Evolutionary conservation across 2,888 invertebrate genomes (phyloP), one percentile per base, ranked within the genome.

Genomic region (Xestia ashworthii): DNA sequence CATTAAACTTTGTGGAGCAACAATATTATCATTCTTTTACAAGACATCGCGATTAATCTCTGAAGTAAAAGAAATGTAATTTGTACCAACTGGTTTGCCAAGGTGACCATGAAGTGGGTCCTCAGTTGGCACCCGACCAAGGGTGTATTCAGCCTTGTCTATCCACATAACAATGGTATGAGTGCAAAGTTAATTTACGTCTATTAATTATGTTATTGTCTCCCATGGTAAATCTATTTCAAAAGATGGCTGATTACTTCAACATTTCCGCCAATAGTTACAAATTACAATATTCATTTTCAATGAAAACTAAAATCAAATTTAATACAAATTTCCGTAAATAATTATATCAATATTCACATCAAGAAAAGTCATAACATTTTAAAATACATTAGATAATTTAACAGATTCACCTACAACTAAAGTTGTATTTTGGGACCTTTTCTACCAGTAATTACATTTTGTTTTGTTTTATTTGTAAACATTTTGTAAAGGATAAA

Each of bases 51-150:
- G 38, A 38, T 75, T 46, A 71, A 50, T 68, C 55, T 60, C n/a
- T 72, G 64, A 67, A 71, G n/a, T 41, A 55, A 73, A 76, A 76
- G 46, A 78, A 86, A 73, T 74, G 55, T 73, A 80, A 67, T 50
- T 62, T 5, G 46, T 50, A 71, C 0, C 41, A 58, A 62, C 65
- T 66, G 55, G 69, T 48, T 83, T 58, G 48, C 80, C 75, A 80
- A 69, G 84, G 80, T 83, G 75, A 62, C 69, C 70, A 58, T 58
- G 74, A 53, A 68, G 74, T 69, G 41, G 71, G 71, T 62, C 75
- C 68, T 55, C 53, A 50, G 62, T 82, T 81, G 81, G 87, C 82
- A 58, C 22, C 44, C 65, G 38, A 85, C 84, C 87, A 82, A 78
- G 70, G 78, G 78, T 71, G 77, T 77, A 66, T 62, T 76, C 66